These are phyloP conservation scores for Mionectes macconnelli DNA, from an alignment of 2,113 vertebrate genomes.

Conservation along the genomic window DNA sequence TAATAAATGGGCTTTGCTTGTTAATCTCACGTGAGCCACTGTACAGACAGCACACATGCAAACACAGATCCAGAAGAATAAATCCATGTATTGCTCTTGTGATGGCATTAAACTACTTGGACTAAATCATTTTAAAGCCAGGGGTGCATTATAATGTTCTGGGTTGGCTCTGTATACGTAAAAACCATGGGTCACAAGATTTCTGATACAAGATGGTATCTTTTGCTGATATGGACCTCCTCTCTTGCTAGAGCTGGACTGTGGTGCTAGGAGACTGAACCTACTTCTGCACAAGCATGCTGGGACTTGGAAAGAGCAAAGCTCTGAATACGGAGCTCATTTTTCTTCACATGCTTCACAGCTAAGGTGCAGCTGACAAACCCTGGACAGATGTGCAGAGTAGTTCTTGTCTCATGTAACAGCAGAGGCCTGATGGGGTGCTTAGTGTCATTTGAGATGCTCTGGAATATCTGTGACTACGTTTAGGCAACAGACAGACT, in stretches of 20 bases:
- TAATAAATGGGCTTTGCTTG: constrained; percentile 45
- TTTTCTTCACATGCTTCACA: background rate
- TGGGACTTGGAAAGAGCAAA: background rate
- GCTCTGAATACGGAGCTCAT: background rate
- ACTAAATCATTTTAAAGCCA: background rate
- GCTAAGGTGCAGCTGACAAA: background rate
- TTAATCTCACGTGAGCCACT: constrained; percentile 18
- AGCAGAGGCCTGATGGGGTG: background rate
- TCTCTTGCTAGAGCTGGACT: background rate
- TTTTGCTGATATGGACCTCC: background rate
- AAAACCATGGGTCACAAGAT: rapidly evolving
- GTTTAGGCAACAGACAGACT: background rate
- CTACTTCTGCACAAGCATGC: background rate
- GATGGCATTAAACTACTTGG: background rate
- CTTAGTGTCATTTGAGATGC: background rate
- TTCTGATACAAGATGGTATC: background rate
- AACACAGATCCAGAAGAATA: background rate
- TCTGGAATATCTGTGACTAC: background rate
- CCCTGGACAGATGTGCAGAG: background rate
- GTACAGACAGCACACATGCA: background rate
- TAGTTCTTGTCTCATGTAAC: background rate
- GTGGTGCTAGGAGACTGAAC: background rate
- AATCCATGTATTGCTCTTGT: background rate
- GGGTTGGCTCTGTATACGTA: background rate
- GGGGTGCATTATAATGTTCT: background rate